These are phyloP conservation scores for Philereme transversata DNA, from an alignment of 2,888 invertebrate genomes.

Conservation along the genomic window DNA sequence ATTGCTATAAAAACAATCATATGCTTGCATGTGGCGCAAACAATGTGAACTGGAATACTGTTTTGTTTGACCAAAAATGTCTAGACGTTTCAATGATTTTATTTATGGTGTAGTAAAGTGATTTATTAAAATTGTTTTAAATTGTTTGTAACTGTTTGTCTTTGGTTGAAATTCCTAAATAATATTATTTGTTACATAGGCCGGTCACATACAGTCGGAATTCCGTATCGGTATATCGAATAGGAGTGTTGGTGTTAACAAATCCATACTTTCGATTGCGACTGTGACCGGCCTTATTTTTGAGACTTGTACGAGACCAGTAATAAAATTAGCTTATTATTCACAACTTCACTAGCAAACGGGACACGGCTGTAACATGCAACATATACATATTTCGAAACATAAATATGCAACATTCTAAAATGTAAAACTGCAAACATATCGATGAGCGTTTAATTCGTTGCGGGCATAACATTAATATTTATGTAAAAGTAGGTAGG, in stretches of 20 bases:
- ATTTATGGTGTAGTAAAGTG: slow-evolving; percentile 3
- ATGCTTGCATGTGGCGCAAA: slow-evolving; percentile 31
- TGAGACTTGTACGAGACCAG: no score
- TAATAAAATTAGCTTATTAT: not conserved
- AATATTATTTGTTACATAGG: no score
- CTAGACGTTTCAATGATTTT: slow-evolving; percentile 14
- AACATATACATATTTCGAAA: slow-evolving; percentile 15
- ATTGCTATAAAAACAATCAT: slow-evolving; percentile 27
- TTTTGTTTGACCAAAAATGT: slow-evolving; percentile 23
- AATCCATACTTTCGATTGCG: no score
- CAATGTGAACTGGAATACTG: slow-evolving; percentile 27
- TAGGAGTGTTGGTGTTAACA: no score
- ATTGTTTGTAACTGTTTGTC: not conserved
- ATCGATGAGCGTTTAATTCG: slow-evolving; percentile 14
- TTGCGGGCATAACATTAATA: slow-evolving; percentile 33
- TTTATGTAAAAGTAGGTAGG: slow-evolving; percentile 46
- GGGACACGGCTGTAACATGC: slow-evolving; percentile 2
- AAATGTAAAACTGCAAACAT: not conserved
- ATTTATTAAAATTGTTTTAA: slow-evolving; percentile 4
- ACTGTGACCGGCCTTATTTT: no score
- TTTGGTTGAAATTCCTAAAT: no score
- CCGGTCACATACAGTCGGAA: no score
- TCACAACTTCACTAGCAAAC: not conserved
- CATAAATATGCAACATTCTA: slow-evolving; percentile 10
- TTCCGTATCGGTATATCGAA: not conserved